These are phyloP conservation scores for Corydoras sp. DNA, from an alignment of 2,113 vertebrate species.

Conservation along the genomic window DNA sequence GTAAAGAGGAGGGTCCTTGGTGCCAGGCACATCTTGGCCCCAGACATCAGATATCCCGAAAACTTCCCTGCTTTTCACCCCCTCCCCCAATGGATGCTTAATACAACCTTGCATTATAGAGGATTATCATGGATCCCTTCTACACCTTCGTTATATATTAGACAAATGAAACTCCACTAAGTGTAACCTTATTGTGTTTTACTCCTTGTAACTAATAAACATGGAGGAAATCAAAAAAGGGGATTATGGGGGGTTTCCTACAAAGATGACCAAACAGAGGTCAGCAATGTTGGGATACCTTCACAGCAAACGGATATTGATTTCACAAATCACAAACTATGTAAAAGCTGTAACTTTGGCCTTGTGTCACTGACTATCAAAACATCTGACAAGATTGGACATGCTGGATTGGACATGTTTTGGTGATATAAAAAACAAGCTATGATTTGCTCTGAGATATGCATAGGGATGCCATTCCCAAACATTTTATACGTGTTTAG, in stretches of 20 bases:
- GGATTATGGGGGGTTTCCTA: no score
- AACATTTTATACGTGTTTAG: not conserved
- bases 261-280: no score
- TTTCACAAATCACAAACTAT: slow-evolving; percentile 1
- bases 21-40: slow-evolving; percentile 59
- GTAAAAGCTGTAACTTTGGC: not conserved
- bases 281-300: no score
- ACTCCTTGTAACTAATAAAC: slow-evolving; percentile 5
- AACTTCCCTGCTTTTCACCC: slow-evolving; percentile 3
- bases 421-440: not conserved
- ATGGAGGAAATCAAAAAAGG: no score
- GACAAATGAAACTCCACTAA: slow-evolving; percentile 43
- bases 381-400: not conserved
- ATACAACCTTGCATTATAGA: slow-evolving; percentile 43
- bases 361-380: not conserved
- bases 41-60: slow-evolving; percentile 45
- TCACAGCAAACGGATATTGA: no score
- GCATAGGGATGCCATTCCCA: not conserved
- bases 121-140: slow-evolving; percentile 60
- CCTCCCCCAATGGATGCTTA: slow-evolving; percentile 53
- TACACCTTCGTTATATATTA: slow-evolving; percentile 66
- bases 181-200: slow-evolving; percentile 11
- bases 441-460: no score
- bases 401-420: not conserved
- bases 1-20: slow-evolving; percentile 51